phyloP scores from a whole-genome alignment of 2,797 vertebrate species.

The Pelobates cultripes region DNA sequence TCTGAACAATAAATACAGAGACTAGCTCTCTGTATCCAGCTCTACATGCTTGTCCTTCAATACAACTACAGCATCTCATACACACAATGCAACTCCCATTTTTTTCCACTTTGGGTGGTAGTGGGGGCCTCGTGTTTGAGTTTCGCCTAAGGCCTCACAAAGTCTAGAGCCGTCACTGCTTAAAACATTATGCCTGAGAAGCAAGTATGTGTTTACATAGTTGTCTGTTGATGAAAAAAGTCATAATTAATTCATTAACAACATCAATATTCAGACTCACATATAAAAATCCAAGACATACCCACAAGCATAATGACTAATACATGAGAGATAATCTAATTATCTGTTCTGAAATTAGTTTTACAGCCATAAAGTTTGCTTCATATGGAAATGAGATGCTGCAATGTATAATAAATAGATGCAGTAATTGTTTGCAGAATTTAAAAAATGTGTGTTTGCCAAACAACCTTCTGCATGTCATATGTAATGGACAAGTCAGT shows the following conservation, averaged over 20 bases:
- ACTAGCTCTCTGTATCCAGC: too few species aligned
- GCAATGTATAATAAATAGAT: not conserved
- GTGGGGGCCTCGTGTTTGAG: too few species aligned
- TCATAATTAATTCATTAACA: constrained; percentile 47
- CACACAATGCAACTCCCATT: too few species aligned
- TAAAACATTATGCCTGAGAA: not conserved
- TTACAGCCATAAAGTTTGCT: constrained; percentile 33
- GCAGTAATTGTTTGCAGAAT: not conserved
- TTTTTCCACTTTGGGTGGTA: too few species aligned
- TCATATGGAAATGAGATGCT: constrained; percentile 33
- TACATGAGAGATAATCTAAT: constrained; percentile 52
- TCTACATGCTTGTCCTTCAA: too few species aligned
- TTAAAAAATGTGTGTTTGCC: not conserved
- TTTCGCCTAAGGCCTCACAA: too few species aligned
- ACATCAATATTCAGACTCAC: constrained; percentile 50
- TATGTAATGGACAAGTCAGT: too few species aligned
- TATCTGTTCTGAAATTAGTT: constrained; percentile 46
- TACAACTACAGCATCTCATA: too few species aligned
- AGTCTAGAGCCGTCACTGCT: not conserved
- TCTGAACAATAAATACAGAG: too few species aligned
- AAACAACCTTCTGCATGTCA: not conserved
- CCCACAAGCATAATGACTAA: constrained; percentile 49
- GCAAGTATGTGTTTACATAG: constrained; percentile 16
- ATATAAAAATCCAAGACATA: constrained; percentile 29
- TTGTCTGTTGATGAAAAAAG: constrained; percentile 33